Evolutionary conservation across 2,888 invertebrate species (phyloP), one percentile per base, ranked within the genome.

Genomic region (Oxycera nigricornis): DNA sequence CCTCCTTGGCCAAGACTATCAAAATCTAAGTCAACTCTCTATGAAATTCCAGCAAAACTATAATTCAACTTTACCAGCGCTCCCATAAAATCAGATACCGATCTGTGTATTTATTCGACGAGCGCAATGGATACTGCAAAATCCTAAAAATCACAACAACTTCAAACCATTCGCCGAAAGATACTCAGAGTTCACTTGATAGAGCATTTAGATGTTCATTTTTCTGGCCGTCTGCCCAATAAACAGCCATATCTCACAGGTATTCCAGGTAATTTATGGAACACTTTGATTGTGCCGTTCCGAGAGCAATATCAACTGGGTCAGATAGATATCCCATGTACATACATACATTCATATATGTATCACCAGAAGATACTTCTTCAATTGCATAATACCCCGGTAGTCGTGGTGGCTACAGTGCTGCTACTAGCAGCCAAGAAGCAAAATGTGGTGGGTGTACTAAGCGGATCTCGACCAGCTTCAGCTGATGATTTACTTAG

Each of bases 201-300:
- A 17, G 17, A n/a, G 46, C 46, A 46, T 11, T 46, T 14, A 2
- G 14, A 46, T 46, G 3, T n/a, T 14, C 14, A 46, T 46, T 46
- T 46, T 11, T 46, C 17, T 46, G 46, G 46, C 46, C 14, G 14
- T 17, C 17, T 46, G 46, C 46, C 46, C 46, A 46, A 46, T 46
- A 46, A 46, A 46, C 46, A 46, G 46, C 17, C 46, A 46, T 46
- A 46, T 46, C 46, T 46, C 46, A 46, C 46, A 46, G 46, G 46
- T 46, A 46, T 46, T 14, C 46, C 11, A 46, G 17, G 6, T 46
- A 46, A 46, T 46, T 46, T 46, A 46, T 46, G 46, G 46, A 46
- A 46, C 46, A 7, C 46, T 46, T 46, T 14, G 46, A 46, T 46
- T 46, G 46, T 46, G 17, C 35, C 6, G 35, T 35, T n/a, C 46